Conservation (phyloP, 1,140 invertebrate genomes). For the Scaptomyza hsui region DNA sequence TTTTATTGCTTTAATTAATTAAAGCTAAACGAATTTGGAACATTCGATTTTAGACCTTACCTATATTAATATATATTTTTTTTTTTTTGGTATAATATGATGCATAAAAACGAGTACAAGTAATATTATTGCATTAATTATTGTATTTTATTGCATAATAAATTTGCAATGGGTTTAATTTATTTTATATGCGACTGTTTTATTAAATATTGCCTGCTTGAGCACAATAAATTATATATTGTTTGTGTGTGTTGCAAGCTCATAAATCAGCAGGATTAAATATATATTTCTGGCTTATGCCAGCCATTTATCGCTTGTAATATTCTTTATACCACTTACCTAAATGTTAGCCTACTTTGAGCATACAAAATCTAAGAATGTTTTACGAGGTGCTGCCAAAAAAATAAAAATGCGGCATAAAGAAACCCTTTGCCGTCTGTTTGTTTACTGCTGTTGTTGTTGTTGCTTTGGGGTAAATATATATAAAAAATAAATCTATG, state of each 20-base stretch:
- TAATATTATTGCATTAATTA: not conserved
- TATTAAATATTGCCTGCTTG: not conserved
- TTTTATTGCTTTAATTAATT: not conserved
- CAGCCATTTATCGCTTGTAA: slow-evolving; percentile 29
- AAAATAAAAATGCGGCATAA: slow-evolving; percentile 21
- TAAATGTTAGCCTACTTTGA: no score
- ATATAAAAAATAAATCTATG: slow-evolving; percentile 61
- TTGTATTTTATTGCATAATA: not conserved
- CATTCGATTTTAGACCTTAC: no score
- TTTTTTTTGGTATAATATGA: no score
- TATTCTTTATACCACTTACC: slow-evolving; percentile 14
- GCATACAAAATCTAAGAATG: slow-evolving; percentile 63
- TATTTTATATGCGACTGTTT: no score
- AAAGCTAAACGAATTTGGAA: slow-evolving; percentile 22
- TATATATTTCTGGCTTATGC: not conserved
- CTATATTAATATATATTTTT: no score
- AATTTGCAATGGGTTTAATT: not conserved
- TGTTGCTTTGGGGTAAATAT: not conserved
- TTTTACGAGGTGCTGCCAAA: slow-evolving; percentile 70
- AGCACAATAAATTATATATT: not conserved
- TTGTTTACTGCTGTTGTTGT: not conserved
- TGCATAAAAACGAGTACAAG: not conserved
- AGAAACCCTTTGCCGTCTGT: slow-evolving; percentile 25
- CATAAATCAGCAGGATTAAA: slow-evolving; percentile 4
- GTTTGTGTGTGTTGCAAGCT: not conserved